A percentile compares a stretch with the other conserved stretches of the same genome.
These are phyloP conservation scores for Alca torda DNA, from an alignment of 2,797 vertebrate genomes.

Conservation along the genomic window DNA sequence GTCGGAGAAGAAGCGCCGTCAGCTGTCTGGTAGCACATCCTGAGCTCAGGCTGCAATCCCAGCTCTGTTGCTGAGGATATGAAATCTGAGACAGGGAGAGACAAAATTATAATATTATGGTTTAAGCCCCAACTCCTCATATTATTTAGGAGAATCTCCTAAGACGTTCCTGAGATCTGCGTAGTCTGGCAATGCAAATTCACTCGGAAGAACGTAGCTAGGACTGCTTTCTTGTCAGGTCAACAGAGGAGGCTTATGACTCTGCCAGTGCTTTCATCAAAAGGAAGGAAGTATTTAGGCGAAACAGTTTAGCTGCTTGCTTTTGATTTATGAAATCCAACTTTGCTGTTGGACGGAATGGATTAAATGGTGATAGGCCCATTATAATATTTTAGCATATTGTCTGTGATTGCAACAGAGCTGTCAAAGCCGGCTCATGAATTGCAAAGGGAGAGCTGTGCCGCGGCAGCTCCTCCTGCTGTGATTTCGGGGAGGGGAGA, in stretches of 20 bases:
- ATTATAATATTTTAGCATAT: conserved; percentile 29
- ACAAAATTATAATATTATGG: not conserved
- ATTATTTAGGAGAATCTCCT: not conserved
- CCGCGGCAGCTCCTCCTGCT: not conserved
- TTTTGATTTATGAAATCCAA: conserved; percentile 17
- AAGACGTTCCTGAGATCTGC: not conserved
- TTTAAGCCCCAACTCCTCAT: not conserved
- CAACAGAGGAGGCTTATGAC: not conserved
- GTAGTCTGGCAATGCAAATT: not conserved
- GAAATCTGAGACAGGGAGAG: not conserved
- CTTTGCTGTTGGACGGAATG: not conserved
- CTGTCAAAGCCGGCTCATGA: not conserved
- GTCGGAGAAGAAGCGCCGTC: not conserved
- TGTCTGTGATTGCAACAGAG: not conserved
- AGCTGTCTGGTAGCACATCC: not conserved
- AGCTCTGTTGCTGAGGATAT: not conserved
- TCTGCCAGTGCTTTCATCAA: not conserved
- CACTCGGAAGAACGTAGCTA: not conserved
- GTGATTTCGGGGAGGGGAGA: rapidly evolving
- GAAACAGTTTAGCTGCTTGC: not conserved
- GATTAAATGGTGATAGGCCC: not conserved
- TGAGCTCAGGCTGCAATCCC: not conserved
- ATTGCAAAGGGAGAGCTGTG: not conserved
- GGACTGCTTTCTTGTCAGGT: not conserved
- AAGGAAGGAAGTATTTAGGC: not conserved